These are phyloP conservation scores for Leptinotarsa texana DNA, from an alignment of 1,140 invertebrate species.

Conservation along the genomic window DNA sequence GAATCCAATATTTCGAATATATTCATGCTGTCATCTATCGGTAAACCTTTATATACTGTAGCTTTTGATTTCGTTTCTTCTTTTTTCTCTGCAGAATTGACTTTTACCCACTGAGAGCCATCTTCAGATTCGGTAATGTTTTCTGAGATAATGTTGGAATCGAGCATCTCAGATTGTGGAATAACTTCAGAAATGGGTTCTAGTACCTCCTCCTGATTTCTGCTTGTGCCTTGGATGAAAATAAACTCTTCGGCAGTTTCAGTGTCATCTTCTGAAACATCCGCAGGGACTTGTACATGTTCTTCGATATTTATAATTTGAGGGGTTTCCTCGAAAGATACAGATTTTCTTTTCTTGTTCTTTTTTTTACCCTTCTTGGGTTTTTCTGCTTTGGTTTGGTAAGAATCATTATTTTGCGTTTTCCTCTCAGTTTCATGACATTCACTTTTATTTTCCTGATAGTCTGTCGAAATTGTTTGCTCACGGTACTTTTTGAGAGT, in stretches of 20 bases:
- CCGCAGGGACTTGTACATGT: slow-evolving; percentile 13
- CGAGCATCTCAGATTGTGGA: background rate
- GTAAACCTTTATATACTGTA: background rate
- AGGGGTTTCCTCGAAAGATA: slow-evolving; percentile 47
- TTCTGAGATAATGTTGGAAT: background rate
- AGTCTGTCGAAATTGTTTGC: background rate
- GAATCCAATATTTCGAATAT: slow-evolving; percentile 5
- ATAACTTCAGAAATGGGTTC: background rate
- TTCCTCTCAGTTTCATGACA: background rate
- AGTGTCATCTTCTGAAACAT: slow-evolving; percentile 30
- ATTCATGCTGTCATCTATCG: slow-evolving; percentile 12
- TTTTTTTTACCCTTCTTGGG: slow-evolving; percentile 36
- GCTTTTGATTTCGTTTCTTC: background rate
- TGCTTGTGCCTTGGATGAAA: slow-evolving; percentile 32
- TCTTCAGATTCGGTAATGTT: slow-evolving; percentile 24
- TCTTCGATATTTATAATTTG: slow-evolving; percentile 44
- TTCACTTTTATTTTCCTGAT: slow-evolving; percentile 1
- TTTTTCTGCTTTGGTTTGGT: slow-evolving; percentile 13
- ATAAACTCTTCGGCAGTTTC: slow-evolving; percentile 43
- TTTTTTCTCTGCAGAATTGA: background rate
- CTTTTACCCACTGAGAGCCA: slow-evolving; percentile 25
- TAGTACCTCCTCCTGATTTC: slow-evolving; percentile 10
- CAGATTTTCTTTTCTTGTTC: slow-evolving; percentile 46
- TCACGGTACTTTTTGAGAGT: slow-evolving; percentile 22
- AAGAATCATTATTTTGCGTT: background rate